Evolutionary conservation across 2,888 invertebrate species (phyloP).

Genomic region (Diplazon laetatorius): DNA sequence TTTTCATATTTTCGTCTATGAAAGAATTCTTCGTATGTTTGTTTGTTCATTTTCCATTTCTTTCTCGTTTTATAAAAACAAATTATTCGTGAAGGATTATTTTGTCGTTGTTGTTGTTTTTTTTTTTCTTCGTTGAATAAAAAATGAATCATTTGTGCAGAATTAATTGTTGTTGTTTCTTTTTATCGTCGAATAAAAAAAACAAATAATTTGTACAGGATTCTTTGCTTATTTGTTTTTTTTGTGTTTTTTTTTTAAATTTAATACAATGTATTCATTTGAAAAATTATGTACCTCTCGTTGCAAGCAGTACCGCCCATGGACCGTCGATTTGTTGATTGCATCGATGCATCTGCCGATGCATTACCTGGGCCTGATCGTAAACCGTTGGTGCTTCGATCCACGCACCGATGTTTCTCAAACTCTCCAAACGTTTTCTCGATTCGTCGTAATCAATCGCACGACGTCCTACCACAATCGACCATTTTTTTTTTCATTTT

Average conservation of each 20-base stretch:
- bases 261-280: background rate
- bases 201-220: background rate
- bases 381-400: constrained; percentile 88
- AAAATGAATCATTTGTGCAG: too few relatives aligned
- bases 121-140: too few relatives aligned
- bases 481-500: too few relatives aligned
- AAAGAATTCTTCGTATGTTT: too few relatives aligned
- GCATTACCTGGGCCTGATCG: constrained; percentile 79
- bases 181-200: background rate
- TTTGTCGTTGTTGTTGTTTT: too few relatives aligned
- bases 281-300: constrained; percentile 43
- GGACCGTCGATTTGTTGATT: constrained; percentile 57
- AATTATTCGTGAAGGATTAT: too few relatives aligned
- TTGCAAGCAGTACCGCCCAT: constrained; percentile 66
- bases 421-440: constrained; percentile 66
- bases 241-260: background rate
- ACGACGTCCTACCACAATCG: constrained; percentile 6
- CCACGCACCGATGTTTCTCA: constrained; percentile 85
- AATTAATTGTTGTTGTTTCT: too few relatives aligned
- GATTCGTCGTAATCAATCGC: constrained; percentile 36
- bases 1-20: too few relatives aligned
- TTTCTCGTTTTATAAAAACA: too few relatives aligned
- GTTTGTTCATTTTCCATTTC: too few relatives aligned
- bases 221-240: background rate
- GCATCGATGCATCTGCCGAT: constrained; percentile 49